These are phyloP conservation scores for Gephyroberyx darwinii DNA, from an alignment of 2,797 vertebrate genomes.

Conservation along the genomic window DNA sequence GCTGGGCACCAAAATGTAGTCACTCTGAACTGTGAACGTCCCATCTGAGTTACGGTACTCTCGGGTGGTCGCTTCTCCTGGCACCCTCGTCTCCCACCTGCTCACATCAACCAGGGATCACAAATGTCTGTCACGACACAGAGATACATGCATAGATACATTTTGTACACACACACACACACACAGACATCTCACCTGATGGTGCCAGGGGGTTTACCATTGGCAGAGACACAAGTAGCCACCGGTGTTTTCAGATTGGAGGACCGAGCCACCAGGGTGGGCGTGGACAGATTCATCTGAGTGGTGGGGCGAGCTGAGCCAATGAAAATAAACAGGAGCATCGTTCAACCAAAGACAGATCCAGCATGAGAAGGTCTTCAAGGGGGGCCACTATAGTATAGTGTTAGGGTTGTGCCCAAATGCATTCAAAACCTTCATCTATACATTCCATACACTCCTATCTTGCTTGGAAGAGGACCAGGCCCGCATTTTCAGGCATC, in stretches of 20 bases:
- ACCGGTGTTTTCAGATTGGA: slow-evolving; percentile 89
- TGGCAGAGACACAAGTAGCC: slow-evolving; percentile 92
- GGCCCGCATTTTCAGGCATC: no score
- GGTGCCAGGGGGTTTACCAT: slow-evolving; percentile 91
- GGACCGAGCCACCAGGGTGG: slow-evolving; percentile 86
- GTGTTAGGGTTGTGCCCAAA: no score
- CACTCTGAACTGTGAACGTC: slow-evolving; percentile 92
- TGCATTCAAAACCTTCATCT: no score
- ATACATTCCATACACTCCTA: no score
- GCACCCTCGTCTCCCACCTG: slow-evolving; percentile 93
- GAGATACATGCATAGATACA: background rate
- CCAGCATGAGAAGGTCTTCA: no score
- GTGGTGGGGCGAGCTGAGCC: slow-evolving; percentile 89
- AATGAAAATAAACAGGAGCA: background rate
- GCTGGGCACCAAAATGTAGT: slow-evolving; percentile 90
- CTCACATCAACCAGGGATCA: background rate
- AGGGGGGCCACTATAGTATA: no score
- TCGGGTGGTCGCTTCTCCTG: slow-evolving; percentile 88
- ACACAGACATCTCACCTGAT: slow-evolving; percentile 67
- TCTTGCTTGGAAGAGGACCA: no score
- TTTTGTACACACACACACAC: background rate
- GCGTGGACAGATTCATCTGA: slow-evolving; percentile 87
- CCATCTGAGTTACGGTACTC: slow-evolving; percentile 91
- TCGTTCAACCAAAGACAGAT: no score
- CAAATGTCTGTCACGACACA: background rate